phyloP scores from a whole-genome alignment of 1,140 invertebrate genomes.

The Lepidurus packardi region DNA sequence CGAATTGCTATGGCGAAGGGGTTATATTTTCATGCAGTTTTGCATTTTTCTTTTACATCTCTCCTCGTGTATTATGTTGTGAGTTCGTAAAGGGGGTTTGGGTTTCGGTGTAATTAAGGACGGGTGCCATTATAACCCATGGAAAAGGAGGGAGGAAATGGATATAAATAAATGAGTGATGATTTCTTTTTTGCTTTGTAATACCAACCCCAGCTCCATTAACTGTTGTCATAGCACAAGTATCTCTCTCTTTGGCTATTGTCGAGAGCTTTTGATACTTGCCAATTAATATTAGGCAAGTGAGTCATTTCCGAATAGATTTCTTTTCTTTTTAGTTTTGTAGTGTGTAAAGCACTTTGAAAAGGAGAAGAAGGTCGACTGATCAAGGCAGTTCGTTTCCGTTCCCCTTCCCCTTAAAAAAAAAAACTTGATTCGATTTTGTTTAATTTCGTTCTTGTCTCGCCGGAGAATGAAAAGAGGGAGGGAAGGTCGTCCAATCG shows the following conservation, averaged over 20 bases:
- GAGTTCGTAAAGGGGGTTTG: neutral
- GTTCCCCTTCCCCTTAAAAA: neutral
- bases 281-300: slow-evolving; percentile 9
- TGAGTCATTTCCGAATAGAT: neutral
- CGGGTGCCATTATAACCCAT: neutral
- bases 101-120: neutral
- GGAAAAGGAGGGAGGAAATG: neutral
- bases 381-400: neutral
- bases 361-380: neutral
- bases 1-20: no score
- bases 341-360: no score
- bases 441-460: neutral
- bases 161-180: neutral
- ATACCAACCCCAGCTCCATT: neutral
- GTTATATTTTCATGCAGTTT: no score
- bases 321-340: no score
- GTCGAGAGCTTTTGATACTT: neutral
- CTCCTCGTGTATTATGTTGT: no score
- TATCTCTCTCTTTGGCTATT: neutral
- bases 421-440: neutral
- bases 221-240: slow-evolving; percentile 3
- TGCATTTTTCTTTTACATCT: neutral
- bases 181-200: neutral
- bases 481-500: neutral
- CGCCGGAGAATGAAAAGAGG: neutral